Evolutionary conservation across 2,888 invertebrate species (phyloP), one percentile per base, ranked within the genome.

Genomic region (Pocota personata): DNA sequence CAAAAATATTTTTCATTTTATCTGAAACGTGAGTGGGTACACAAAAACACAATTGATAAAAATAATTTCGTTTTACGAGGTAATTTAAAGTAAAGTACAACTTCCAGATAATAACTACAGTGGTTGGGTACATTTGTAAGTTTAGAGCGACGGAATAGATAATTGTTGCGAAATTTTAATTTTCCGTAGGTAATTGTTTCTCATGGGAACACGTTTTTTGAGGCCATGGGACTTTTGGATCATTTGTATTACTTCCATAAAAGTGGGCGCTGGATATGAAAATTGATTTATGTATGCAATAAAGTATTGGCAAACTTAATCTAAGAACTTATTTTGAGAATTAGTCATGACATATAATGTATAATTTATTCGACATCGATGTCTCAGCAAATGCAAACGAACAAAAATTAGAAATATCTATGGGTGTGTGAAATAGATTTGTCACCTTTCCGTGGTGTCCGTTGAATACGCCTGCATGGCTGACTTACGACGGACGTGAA

Each of bases 401-500:
- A 72, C 50, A 60, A 35, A 60, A 57, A 35, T 58, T 21, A 21
- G 55, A 21, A 32, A n/a, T n/a, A n/a, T n/a, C n/a, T 21, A 37
- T 24, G 58, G 72, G 46, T 72, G 72, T 60, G 72, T 50, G 16
- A 72, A 60, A 72, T 60, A 37, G 50, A 60, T 60, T 72, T 50
- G 58, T 72, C 72, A 72, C 60, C 46, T 48, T 46, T 12, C 3
- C 7, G 24, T 27, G 58, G 35, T 72, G 71, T 14, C 35, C 14
- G 21, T 21, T 57, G 10, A 12, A 50, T 46, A 60, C 35, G 46
- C 57, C 32, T 58, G 57, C 32, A 4, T 21, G 32, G 43, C 6
- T 43, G 43, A 40, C 48, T 46, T 46, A 12, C 46, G 35, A 48
- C 27, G 21, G 21, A 60, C 50, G 58, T 71, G 72, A 48, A 24